Conservation (phyloP, 1,140 invertebrate species). For the Macrosteles quadrilineatus region DNA sequence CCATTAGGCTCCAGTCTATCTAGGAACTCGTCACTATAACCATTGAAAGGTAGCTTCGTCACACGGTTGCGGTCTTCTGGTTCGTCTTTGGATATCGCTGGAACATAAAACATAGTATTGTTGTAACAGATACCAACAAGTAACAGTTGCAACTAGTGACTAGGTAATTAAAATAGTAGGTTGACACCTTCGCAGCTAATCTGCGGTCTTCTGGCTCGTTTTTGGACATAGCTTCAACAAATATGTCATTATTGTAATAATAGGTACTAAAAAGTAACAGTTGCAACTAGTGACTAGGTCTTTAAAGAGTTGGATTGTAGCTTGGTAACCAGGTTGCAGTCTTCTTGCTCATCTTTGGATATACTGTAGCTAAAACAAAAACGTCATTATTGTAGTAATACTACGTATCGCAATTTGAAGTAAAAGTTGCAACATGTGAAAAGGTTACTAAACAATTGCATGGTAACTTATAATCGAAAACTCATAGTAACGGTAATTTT, state of each 20-base stretch:
- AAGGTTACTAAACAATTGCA: too few relatives aligned
- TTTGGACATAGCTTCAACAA: conserved; percentile 69
- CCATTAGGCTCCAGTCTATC: conserved; percentile 85
- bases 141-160: too few relatives aligned
- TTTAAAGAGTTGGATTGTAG: conserved; percentile 83
- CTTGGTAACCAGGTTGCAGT: conserved; percentile 54
- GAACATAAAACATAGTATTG: conserved; percentile 48
- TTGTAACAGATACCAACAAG: too few relatives aligned
- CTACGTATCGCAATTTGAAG: too few relatives aligned
- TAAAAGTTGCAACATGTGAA: too few relatives aligned
- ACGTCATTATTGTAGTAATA: conserved; percentile 39
- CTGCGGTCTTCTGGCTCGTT: conserved; percentile 63
- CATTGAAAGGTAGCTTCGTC: conserved; percentile 76
- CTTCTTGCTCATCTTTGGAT: conserved; percentile 72
- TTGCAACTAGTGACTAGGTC: too few relatives aligned
- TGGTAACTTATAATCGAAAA: too few relatives aligned
- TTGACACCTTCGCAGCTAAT: conserved; percentile 64
- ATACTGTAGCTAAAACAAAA: conserved; percentile 65
- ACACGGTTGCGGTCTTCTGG: conserved; percentile 54
- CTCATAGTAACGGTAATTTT: too few relatives aligned
- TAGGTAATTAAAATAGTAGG: conserved; percentile 88
- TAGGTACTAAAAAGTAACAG: too few relatives aligned
- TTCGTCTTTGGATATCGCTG: conserved; percentile 77
- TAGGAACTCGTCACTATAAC: conserved; percentile 88
- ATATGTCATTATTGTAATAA: conserved; percentile 41